Base-by-base conservation (phyloP, 1,140 invertebrate species). In the Drosophila gunungcola region DNA sequence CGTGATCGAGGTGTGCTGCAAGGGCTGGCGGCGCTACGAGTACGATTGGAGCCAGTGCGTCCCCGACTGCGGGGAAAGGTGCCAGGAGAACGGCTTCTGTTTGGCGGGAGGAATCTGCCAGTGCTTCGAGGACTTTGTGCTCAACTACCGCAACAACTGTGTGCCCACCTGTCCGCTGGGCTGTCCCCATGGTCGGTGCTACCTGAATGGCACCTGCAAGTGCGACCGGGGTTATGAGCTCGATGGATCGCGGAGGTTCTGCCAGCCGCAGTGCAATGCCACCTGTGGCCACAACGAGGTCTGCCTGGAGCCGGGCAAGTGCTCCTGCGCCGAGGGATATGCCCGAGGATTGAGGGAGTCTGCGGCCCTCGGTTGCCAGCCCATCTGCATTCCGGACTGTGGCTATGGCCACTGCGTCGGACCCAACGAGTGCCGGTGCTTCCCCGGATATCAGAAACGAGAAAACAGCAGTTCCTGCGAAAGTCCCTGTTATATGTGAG, bases 181-280 rank as follows among this genome's bases (percentile, higher is more conserved):
- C 4, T 92, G 92, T 48, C 84, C 74, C 0, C 92, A 94, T 52
- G 94, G 94, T 1, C 74, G 74, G 7, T 92, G 91, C 54, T 91
- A 70, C 55, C 34, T 92, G 2, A 92, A 93, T 6, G 85, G 91
- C 27, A 82, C 92, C 0, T 95, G 96, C 79, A 91, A 93, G 1
- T 96, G 96, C 84, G 93, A 94, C 39, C 84, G 92, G 12, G 96
- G 96, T 0, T 96, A 93, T 91, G 93, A 92, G 48, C 79, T 95
- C 53, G 94, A 95, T 63, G 68, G 81, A 9, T 92, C 93, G 55
- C 90, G 67, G 45, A 92, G 68, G 27, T 92, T 84, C 53, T 96
- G 96, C 62, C 55, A 93, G 3, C 95, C 96, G 0, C 82, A 75
- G 11, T 92, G 91, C 53, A 82, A 86, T 27, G n/a, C 70, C 5